phyloP scores from a whole-genome alignment of 1,140 invertebrate species.

The Anthonomus grandis region DNA sequence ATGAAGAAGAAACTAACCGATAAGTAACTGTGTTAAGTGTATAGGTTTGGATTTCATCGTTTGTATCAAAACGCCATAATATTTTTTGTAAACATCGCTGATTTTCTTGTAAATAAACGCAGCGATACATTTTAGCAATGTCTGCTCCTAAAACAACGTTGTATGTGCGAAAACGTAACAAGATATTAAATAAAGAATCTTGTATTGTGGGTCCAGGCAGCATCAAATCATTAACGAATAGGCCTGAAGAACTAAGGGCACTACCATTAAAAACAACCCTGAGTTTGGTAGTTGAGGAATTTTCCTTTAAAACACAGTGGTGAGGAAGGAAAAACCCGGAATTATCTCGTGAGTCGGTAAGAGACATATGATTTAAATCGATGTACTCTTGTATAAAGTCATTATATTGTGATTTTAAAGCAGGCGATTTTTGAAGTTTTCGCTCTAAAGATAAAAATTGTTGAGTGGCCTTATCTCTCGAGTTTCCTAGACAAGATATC shows the following conservation, averaged over 20 bases:
- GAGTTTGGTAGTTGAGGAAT: constrained; percentile 10
- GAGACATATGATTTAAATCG: constrained; percentile 20
- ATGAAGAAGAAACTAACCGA: constrained; percentile 36
- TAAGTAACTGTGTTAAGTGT: constrained; percentile 32
- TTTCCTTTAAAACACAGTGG: constrained; percentile 13
- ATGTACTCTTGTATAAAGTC: constrained; percentile 28
- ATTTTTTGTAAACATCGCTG: constrained; percentile 44
- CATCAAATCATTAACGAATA: constrained; percentile 39
- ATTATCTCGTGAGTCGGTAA: neutral
- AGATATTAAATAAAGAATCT: constrained; percentile 44
- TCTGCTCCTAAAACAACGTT: constrained; percentile 46
- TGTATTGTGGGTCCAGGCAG: constrained; percentile 39
- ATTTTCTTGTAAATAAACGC: constrained; percentile 38
- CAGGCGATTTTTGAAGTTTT: constrained; percentile 14
- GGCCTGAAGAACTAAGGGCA: constrained; percentile 30
- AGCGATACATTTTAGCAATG: constrained; percentile 48
- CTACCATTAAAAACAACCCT: constrained; percentile 48
- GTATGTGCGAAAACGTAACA: constrained; percentile 48
- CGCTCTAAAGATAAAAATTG: constrained; percentile 17
- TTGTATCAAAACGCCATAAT: constrained; percentile 39
- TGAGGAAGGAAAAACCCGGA: constrained; percentile 9
- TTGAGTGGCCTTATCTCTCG: constrained; percentile 14
- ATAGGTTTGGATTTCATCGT: constrained; percentile 32
- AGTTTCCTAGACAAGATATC: constrained; percentile 18
- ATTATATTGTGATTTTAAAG: constrained; percentile 14